These are phyloP conservation scores for Lysandra bellargus DNA, from an alignment of 2,888 invertebrate genomes.

Conservation along the genomic window DNA sequence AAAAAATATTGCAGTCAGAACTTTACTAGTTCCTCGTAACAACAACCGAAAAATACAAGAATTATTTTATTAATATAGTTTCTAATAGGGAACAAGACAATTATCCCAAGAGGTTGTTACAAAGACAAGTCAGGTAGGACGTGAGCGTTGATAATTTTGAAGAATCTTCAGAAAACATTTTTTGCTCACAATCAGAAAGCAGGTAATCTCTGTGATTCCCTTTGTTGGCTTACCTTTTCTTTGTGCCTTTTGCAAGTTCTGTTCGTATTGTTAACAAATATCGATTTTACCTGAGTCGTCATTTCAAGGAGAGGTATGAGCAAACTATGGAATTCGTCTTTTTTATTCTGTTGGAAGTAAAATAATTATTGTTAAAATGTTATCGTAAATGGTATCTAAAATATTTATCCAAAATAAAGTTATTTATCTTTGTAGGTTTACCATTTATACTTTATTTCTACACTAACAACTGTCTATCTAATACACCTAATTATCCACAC, in stretches of 20 bases:
- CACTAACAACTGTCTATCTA: no score
- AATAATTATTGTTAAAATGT: background rate
- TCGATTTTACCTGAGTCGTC: slow-evolving; percentile 25
- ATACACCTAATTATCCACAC: no score
- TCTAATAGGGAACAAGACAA: background rate
- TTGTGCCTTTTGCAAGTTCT: slow-evolving; percentile 18
- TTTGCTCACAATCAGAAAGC: slow-evolving; percentile 22
- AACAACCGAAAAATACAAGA: background rate
- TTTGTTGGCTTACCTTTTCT: slow-evolving; percentile 8
- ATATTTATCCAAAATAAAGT: no score
- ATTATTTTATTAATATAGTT: background rate
- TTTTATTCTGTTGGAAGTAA: background rate
- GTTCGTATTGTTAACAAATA: slow-evolving; percentile 25
- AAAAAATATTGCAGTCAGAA: background rate
- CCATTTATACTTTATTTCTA: no score
- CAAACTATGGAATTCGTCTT: slow-evolving; percentile 13
- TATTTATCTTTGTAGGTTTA: no score
- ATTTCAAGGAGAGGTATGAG: background rate
- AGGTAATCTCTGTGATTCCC: slow-evolving; percentile 2
- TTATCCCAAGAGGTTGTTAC: slow-evolving; percentile 11
- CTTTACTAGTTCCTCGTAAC: background rate
- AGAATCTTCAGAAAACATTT: slow-evolving; percentile 11
- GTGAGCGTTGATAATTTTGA: slow-evolving; percentile 30
- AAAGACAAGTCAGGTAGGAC: slow-evolving; percentile 17
- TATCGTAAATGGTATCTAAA: no score